Percentiles rank a stretch among this genome's conserved stretches.
Evolutionary conservation across 2,113 vertebrate species (phyloP).

Genomic region (Ptyas mucosa): DNA sequence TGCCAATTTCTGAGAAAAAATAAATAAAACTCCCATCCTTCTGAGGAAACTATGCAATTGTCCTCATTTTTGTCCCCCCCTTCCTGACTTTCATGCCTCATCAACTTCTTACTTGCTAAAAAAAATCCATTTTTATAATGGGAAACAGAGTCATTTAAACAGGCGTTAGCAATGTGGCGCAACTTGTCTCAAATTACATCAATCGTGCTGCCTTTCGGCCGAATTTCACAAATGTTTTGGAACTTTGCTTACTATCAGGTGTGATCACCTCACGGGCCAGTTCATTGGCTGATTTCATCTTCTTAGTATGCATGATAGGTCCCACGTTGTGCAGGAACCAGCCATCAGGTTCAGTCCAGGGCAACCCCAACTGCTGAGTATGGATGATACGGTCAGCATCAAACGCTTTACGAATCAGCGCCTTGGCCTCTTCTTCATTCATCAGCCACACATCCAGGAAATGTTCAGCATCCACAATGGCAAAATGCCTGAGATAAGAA

Average conservation of each 20-base stretch:
- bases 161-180: neutral
- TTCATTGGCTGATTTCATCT: constrained; percentile 14
- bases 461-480: constrained; percentile 49
- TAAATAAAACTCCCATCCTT: too few species aligned
- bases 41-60: too few species aligned
- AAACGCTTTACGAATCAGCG: constrained; percentile 65
- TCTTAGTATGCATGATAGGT: constrained; percentile 50
- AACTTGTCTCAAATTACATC: neutral
- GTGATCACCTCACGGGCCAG: constrained; percentile 55
- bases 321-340: constrained; percentile 63
- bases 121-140: neutral
- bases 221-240: neutral
- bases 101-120: neutral
- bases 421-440: constrained; percentile 80
- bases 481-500: constrained; percentile 69
- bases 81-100: neutral
- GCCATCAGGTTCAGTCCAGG: constrained; percentile 66
- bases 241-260: constrained; percentile 46
- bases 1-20: neutral
- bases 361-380: constrained; percentile 74
- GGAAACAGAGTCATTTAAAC: neutral
- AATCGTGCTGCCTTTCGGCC: neutral
- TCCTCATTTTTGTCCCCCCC: too few species aligned
- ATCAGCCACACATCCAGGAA: constrained; percentile 80
- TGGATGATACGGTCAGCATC: constrained; percentile 72